A percentile compares a stretch with the other conserved stretches of the same genome.
These are phyloP conservation scores for Halcyon chelicuti DNA, from an alignment of 2,797 vertebrate species.

Conservation along the genomic window DNA sequence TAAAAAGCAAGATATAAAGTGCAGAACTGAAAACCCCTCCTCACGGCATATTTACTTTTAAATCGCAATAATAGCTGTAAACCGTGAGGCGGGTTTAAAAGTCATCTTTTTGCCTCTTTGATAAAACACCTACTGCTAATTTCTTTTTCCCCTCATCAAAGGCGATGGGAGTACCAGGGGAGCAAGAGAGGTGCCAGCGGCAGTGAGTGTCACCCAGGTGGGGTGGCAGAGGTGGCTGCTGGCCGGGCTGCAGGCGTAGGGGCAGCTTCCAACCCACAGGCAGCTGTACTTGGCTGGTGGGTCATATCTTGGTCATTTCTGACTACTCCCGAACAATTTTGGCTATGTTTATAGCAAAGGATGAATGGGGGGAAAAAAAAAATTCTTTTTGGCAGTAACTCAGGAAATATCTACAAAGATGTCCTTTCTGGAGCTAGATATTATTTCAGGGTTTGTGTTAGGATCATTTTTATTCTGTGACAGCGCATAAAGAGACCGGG, in stretches of 20 bases:
- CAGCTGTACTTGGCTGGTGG: background rate
- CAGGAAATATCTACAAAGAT: constrained; percentile 61
- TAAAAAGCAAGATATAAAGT: background rate
- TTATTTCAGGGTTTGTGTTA: constrained; percentile 56
- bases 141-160: background rate
- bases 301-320: constrained; percentile 58
- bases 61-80: background rate
- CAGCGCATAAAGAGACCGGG: constrained; percentile 41
- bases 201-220: background rate
- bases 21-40: background rate
- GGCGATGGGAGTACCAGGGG: rapidly evolving
- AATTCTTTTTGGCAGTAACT: constrained; percentile 41
- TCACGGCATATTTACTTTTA: background rate
- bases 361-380: constrained; percentile 43
- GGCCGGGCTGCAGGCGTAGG: rapidly evolving
- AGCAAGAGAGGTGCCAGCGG: background rate
- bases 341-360: constrained; percentile 55
- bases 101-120: background rate
- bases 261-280: background rate
- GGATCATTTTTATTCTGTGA: constrained; percentile 58
- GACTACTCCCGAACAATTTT: constrained; percentile 48
- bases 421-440: constrained; percentile 51
- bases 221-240: background rate
- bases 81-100: background rate
- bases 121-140: background rate